These are phyloP conservation scores for Troides oblongomaculatus DNA, from an alignment of 2,888 invertebrate genomes.

Conservation along the genomic window DNA sequence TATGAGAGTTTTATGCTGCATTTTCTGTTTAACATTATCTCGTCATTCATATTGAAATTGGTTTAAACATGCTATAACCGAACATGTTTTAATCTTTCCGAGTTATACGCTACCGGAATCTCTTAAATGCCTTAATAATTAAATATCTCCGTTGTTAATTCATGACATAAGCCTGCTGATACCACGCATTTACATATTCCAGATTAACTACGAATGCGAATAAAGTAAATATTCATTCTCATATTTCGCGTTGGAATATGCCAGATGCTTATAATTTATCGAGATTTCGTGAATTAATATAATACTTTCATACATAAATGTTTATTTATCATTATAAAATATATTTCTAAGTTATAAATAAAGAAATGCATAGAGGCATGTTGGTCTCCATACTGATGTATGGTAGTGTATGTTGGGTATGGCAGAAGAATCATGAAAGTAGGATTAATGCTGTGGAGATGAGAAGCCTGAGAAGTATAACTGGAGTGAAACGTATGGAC, in stretches of 20 bases:
- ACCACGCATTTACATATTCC: conserved; percentile 14
- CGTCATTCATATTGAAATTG: conserved; percentile 2
- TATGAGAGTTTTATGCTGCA: neutral
- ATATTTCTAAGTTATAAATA: no score
- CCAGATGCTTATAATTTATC: neutral
- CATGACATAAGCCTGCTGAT: conserved; percentile 3
- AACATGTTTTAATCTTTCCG: conserved; percentile 9
- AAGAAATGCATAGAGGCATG: no score
- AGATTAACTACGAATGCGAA: conserved; percentile 7
- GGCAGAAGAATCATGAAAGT: no score
- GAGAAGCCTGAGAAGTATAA: no score
- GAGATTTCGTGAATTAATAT: neutral
- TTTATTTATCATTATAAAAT: no score
- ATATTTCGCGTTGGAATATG: neutral
- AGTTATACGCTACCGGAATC: neutral
- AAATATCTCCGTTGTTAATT: conserved; percentile 3
- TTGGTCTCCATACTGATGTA: no score
- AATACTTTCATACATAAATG: no score
- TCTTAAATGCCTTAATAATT: conserved; percentile 18
- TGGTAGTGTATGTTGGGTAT: no score
- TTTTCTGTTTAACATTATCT: conserved; percentile 7
- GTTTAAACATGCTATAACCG: conserved; percentile 5
- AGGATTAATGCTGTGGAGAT: no score
- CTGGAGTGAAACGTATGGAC: no score
- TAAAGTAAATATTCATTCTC: conserved; percentile 4